Evolutionary conservation across 2,797 vertebrate genomes (phyloP).

Genomic region (Enteromius unitaeniatus): DNA sequence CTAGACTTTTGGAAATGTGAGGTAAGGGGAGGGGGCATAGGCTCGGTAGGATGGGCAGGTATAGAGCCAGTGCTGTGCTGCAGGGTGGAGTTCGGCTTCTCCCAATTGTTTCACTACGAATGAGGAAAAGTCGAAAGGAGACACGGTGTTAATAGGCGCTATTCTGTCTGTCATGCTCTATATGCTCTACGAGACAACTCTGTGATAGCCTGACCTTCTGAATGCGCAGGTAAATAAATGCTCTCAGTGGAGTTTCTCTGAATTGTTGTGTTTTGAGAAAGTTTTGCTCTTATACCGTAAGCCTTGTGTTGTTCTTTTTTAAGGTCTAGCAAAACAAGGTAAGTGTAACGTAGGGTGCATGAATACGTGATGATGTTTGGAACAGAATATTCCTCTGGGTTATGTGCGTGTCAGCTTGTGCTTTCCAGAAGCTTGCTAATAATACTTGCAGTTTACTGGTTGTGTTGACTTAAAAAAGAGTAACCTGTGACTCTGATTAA

Average conservation of each 20-base stretch:
- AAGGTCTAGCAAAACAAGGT: conserved; percentile 1
- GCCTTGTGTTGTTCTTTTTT: neutral
- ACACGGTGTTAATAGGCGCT: conserved; percentile 12
- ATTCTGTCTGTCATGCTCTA: neutral
- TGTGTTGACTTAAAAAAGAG: conserved; percentile 1
- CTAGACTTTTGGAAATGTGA: conserved; percentile 12
- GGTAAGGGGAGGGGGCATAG: neutral
- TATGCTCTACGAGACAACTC: neutral
- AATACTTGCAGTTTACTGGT: neutral
- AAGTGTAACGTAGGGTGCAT: neutral
- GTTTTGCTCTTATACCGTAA: conserved; percentile 27
- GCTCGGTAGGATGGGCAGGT: conserved; percentile 42
- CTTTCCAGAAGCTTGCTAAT: conserved; percentile 18
- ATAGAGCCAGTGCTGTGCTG: conserved; percentile 6
- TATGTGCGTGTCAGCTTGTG: neutral
- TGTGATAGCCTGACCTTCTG: conserved; percentile 21
- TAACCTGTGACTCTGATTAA: neutral
- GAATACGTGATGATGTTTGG: neutral
- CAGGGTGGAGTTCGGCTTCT: conserved; percentile 53
- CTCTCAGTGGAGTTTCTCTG: neutral
- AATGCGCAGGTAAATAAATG: conserved; percentile 49
- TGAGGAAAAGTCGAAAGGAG: conserved; percentile 31
- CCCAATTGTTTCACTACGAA: conserved; percentile 44
- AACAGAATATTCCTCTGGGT: conserved; percentile 15
- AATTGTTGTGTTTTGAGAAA: neutral